Conservation (phyloP, 2,797 vertebrate genomes). For the Serranus cabrilla region DNA sequence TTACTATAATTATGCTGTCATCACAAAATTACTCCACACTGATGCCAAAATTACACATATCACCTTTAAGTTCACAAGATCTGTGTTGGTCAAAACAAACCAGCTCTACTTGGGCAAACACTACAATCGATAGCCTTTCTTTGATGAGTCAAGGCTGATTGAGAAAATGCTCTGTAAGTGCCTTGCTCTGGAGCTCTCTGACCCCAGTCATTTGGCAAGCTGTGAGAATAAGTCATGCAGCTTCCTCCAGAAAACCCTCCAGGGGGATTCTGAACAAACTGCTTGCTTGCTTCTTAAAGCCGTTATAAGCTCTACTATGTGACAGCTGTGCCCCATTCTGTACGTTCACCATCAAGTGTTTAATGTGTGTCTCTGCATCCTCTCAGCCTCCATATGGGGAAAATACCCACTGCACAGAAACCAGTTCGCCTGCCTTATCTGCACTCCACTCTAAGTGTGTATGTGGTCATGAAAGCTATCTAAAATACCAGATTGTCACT, state of each 20-base stretch:
- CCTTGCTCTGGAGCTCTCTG: slow-evolving; percentile 7
- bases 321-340: slow-evolving; percentile 1
- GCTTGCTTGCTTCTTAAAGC: background rate
- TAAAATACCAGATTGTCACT: slow-evolving; percentile 14
- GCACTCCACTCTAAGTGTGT: background rate
- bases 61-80: slow-evolving; percentile 10
- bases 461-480: slow-evolving; percentile 15
- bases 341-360: slow-evolving; percentile 3
- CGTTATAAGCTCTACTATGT: background rate
- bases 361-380: background rate
- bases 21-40: slow-evolving; percentile 26
- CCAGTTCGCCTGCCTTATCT: slow-evolving; percentile 35
- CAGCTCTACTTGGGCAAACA: background rate
- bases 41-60: slow-evolving; percentile 39
- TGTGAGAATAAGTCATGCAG: background rate
- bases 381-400: slow-evolving; percentile 16
- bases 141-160: background rate
- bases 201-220: background rate
- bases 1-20: slow-evolving; percentile 43
- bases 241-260: background rate
- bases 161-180: background rate
- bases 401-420: slow-evolving; percentile 29
- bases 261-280: background rate
- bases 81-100: slow-evolving; percentile 35
- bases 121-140: background rate